Conservation (phyloP, 2,113 vertebrate genomes). For the Myocastor coypus region DNA sequence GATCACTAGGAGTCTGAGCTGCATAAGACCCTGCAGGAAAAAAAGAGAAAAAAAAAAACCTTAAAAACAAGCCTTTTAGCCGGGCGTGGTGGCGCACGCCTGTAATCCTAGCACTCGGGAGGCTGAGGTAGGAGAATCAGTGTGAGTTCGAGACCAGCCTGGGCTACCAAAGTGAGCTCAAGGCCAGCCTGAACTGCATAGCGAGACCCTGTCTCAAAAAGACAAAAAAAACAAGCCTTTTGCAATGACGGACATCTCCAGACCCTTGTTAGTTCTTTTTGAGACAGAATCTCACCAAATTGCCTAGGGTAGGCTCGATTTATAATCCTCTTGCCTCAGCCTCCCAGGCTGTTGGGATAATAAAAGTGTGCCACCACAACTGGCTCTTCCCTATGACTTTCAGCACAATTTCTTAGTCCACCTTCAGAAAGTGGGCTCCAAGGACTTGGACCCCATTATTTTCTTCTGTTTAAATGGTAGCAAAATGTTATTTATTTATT, state of each 20-base stretch:
- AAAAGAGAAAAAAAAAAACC: too few relatives aligned
- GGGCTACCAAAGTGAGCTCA: too few relatives aligned
- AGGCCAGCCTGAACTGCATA: too few relatives aligned
- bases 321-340: not conserved
- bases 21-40: too few relatives aligned
- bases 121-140: too few relatives aligned
- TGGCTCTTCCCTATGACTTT: constrained; percentile 5
- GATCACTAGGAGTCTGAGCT: too few relatives aligned
- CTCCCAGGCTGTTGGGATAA: not conserved
- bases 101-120: too few relatives aligned
- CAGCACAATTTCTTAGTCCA: constrained; percentile 30
- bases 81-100: too few relatives aligned
- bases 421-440: constrained; percentile 38
- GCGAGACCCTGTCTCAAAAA: too few relatives aligned
- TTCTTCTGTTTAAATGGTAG: not conserved
- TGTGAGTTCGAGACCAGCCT: too few relatives aligned
- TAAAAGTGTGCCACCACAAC: not conserved
- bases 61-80: too few relatives aligned
- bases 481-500: not conserved
- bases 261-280: not conserved
- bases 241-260: not conserved
- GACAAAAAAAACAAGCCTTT: not conserved
- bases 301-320: not conserved
- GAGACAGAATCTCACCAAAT: not conserved
- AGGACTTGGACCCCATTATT: not conserved